Percentiles rank a stretch among this genome's conserved stretches.
These are phyloP conservation scores for Acleris laterana DNA, from an alignment of 2,888 invertebrate genomes.

Conservation along the genomic window DNA sequence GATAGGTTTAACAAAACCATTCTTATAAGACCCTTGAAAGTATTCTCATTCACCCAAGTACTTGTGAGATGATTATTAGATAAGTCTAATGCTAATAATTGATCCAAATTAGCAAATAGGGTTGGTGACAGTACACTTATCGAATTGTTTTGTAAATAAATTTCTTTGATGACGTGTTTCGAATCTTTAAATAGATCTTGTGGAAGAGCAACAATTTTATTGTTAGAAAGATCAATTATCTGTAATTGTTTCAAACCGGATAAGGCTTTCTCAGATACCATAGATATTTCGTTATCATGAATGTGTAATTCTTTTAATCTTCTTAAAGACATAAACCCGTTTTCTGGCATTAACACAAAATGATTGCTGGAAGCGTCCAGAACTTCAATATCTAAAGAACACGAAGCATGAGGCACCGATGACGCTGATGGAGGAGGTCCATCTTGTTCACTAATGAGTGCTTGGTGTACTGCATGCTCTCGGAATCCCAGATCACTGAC, in stretches of 20 bases:
- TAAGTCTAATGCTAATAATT: constrained; percentile 91
- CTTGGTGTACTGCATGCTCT: constrained; percentile 88
- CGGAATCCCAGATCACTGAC: constrained; percentile 93
- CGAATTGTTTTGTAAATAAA: constrained; percentile 96
- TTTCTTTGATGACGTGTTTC: constrained; percentile 91
- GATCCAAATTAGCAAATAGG: constrained; percentile 93
- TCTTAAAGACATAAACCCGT: constrained; percentile 91
- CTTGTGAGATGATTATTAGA: constrained; percentile 94
- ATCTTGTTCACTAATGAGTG: constrained; percentile 86
- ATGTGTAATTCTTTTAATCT: constrained; percentile 92
- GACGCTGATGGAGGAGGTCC: constrained; percentile 69
- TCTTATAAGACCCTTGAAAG: constrained; percentile 94
- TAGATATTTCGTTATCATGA: constrained; percentile 94
- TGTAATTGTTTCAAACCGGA: constrained; percentile 92
- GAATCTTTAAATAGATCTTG: constrained; percentile 93
- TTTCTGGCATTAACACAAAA: constrained; percentile 91
- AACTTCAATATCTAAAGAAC: constrained; percentile 91
- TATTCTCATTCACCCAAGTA: constrained; percentile 92
- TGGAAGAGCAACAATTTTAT: constrained; percentile 94
- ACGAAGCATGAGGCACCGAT: constrained; percentile 81
- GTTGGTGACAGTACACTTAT: constrained; percentile 93
- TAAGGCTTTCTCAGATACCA: constrained; percentile 93
- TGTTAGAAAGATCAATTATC: constrained; percentile 94
- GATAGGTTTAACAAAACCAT: constrained; percentile 94
- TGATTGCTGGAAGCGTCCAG: constrained; percentile 94